These are phyloP conservation scores for Sarcophaga caerulescens DNA, from an alignment of 2,888 invertebrate species.

Conservation along the genomic window DNA sequence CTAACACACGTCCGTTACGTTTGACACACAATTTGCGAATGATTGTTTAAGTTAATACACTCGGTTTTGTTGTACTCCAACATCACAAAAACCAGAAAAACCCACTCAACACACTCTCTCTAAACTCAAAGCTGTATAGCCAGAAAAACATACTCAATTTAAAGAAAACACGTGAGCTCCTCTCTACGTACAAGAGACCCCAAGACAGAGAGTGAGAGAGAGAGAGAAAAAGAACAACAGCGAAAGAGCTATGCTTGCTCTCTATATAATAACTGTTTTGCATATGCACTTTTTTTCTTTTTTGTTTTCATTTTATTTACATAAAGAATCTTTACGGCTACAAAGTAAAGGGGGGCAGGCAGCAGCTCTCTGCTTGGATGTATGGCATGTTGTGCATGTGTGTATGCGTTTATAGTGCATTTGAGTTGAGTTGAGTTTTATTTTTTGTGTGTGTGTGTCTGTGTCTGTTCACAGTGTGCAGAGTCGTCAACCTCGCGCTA, in stretches of 20 bases:
- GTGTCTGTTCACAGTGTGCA: constrained; percentile 38
- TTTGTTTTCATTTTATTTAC: background rate
- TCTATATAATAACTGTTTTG: constrained; percentile 60
- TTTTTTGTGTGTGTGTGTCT: background rate
- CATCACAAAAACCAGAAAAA: constrained; percentile 36
- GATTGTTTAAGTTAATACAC: constrained; percentile 73
- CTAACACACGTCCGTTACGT: constrained; percentile 76
- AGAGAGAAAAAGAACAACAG: background rate
- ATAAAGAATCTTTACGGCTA: background rate
- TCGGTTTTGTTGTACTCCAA: constrained; percentile 52
- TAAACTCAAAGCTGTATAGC: background rate
- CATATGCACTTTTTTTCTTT: constrained; percentile 62
- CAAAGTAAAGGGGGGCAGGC: constrained; percentile 13
- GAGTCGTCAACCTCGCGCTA: constrained; percentile 77
- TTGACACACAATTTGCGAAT: constrained; percentile 81
- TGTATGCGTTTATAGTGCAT: constrained; percentile 51
- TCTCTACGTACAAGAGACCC: too few relatives aligned
- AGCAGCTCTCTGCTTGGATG: background rate
- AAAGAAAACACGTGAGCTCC: constrained; percentile 36
- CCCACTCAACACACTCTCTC: constrained; percentile 17
- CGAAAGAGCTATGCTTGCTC: constrained; percentile 41
- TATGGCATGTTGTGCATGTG: background rate
- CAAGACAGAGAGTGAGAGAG: background rate
- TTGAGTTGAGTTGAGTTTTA: constrained; percentile 49
- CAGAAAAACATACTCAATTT: background rate